These are phyloP conservation scores for Drosophila formosana DNA, from an alignment of 2,888 invertebrate species.

Conservation along the genomic window DNA sequence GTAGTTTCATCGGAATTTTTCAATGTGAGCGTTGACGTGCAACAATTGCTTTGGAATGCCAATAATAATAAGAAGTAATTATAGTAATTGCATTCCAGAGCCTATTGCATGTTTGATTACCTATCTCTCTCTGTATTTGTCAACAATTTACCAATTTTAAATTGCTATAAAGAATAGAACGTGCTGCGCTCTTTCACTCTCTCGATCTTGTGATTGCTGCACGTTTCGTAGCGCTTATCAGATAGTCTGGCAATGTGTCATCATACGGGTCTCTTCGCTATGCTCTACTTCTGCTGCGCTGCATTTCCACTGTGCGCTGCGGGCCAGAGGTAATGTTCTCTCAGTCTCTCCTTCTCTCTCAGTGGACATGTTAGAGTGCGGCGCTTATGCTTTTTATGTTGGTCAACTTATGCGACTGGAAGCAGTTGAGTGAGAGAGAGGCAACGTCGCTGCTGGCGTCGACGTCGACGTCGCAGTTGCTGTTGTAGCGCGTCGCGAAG, in stretches of 20 bases:
- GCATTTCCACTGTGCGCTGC: slow-evolving; percentile 26
- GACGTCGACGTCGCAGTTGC: slow-evolving; percentile 29
- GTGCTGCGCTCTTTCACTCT: slow-evolving; percentile 1
- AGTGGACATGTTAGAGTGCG: slow-evolving; percentile 1
- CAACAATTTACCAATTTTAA: neutral
- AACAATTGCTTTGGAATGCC: slow-evolving; percentile 6
- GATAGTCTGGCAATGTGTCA: slow-evolving; percentile 41
- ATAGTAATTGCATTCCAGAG: neutral
- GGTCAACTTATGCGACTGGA: slow-evolving; percentile 57
- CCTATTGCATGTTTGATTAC: slow-evolving; percentile 9
- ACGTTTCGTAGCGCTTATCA: slow-evolving; percentile 36
- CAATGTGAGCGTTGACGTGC: too few relatives aligned
- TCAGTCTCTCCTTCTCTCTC: slow-evolving; percentile 9
- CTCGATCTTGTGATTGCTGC: slow-evolving; percentile 5
- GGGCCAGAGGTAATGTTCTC: slow-evolving; percentile 12
- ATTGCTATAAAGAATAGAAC: neutral
- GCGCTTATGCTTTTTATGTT: slow-evolving; percentile 53
- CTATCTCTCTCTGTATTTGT: neutral
- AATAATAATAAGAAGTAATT: neutral
- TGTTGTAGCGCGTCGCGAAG: slow-evolving; percentile 24
- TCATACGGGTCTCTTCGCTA: slow-evolving; percentile 14
- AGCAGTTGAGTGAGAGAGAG: slow-evolving; percentile 24
- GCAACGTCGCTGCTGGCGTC: slow-evolving; percentile 20
- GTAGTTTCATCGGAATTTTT: neutral
- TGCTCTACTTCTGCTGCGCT: slow-evolving; percentile 41